Evolutionary conservation across 2,888 invertebrate species (phyloP).

Genomic region (Empis stercorea): DNA sequence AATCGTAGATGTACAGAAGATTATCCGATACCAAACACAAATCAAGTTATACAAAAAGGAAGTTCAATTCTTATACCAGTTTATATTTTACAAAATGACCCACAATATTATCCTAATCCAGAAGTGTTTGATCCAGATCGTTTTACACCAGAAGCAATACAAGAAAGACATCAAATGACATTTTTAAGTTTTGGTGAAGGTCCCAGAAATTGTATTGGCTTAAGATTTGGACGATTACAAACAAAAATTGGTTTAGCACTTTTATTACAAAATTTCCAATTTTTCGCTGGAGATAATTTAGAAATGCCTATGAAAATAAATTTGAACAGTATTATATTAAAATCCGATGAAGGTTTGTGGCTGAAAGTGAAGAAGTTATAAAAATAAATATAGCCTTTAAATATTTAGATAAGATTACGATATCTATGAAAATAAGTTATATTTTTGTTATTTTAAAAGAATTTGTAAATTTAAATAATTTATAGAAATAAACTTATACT

Average conservation of each 20-base stretch:
- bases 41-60: slow-evolving; percentile 36
- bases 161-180: slow-evolving; percentile 21
- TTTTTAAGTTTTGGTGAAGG: slow-evolving; percentile 27
- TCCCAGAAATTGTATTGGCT: slow-evolving; percentile 25
- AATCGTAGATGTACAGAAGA: slow-evolving; percentile 37
- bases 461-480: too few species aligned
- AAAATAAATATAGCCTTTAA: not conserved
- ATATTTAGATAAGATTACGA: not conserved
- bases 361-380: not conserved
- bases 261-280: slow-evolving; percentile 21
- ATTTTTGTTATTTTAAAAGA: too few species aligned
- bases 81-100: slow-evolving; percentile 46
- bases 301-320: not conserved
- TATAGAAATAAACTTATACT: too few species aligned
- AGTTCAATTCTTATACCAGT: slow-evolving; percentile 27
- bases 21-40: slow-evolving; percentile 36
- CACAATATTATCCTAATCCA: slow-evolving; percentile 43
- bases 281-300: slow-evolving; percentile 19
- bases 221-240: slow-evolving; percentile 27
- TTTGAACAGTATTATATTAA: not conserved
- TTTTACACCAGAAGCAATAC: slow-evolving; percentile 40
- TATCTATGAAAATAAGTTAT: too few species aligned
- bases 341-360: not conserved
- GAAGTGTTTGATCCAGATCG: slow-evolving; percentile 44
- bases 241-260: slow-evolving; percentile 22